Base-by-base conservation (phyloP, 2,797 vertebrate species). In the Gorsachius magnificus region DNA sequence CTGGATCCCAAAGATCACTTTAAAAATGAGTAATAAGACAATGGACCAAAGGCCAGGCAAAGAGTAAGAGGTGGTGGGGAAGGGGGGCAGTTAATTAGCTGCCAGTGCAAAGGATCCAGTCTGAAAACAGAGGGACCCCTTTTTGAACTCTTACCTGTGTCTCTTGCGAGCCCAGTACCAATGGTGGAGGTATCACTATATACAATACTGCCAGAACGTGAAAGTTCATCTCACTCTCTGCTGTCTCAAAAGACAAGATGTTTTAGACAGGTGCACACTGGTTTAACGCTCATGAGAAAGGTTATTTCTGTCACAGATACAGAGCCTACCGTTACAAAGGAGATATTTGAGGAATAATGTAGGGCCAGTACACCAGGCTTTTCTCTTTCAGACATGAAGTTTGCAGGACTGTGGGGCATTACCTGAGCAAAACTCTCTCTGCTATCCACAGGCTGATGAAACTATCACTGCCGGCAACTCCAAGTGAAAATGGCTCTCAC, bases 11-110 rank as follows among this genome's bases (percentile, higher is more conserved):
- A 75, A 81, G 16, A 58, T 43, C 33, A 54, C 33, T 81, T 81
- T 33, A 78, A 41, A 81, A 78, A 15, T 63, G 3, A 66, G 15
- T 57, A 81, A 54, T 41, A 45, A 35, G 35, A 66, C 28, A 70
- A 46, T 5, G 13, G 33, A 29, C 20, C 11, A 70, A 78, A 78
- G 33, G 24, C 5, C 48, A 33, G 12, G 33, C 31, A 66, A 70
- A 29, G 16, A 72, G 12, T 35, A 51, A 77, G 25, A 38, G 15
- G 26, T 13, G 2, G 10, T 1, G 2, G 1, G 6, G 12, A 2
- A 6, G 6, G 25, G 31, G 5, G 4, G 5, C 6, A 48, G 9
- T 60, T 56, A 60, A 51, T n/a, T 45, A 50, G 4, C 8, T 86
- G 33, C 15, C 45, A 83, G 45, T 53, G 24, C 33, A 83, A 85